Evolutionary conservation across 2,797 vertebrate genomes (phyloP), one percentile per base, ranked within the genome.

Genomic region (Trematomus bernacchii): DNA sequence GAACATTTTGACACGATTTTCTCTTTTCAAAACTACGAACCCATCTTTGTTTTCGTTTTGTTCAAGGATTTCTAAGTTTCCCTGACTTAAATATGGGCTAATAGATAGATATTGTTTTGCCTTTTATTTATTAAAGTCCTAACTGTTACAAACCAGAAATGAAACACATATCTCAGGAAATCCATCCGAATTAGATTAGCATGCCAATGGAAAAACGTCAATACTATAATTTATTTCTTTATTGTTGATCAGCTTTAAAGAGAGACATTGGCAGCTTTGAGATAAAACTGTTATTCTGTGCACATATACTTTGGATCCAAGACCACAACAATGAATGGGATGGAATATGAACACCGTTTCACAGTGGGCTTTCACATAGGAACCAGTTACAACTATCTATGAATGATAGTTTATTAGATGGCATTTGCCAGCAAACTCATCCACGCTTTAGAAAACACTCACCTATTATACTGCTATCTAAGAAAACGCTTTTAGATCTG

Each of bases 131-230:
- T 66, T 73, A 54, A 60, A 71, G 30, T 80, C 55, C 73, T 81
- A 37, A 37, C 8, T 8, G 33, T 37, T 9, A 9, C 33, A 37
- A 37, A 74, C 66, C 53, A 73, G 58, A 81, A 84, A 72, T 18
- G 75, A 76, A 37, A 74, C 44, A 61, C 69, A 78, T 74, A 88
- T 89, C 92, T 93, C 91, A 91, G 91, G 91, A 90, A 87, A 84
- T 65, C 11, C 80, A 81, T 79, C 59, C 66, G 78, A 81, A 79
- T 77, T 75, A 62, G 65, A 63, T 67, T 11, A 65, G 21, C 44
- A 57, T 68, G 66, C 82, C 42, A 66, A 12, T 71, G 16, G 13
- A 43, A 67, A 23, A 73, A 58, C 53, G 73, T 75, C 19, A 12
- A 51, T 8, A 48, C 57, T 21, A 40, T 51, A 27, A 27, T 27